Conservation (phyloP, 2,888 invertebrate genomes). For the Drepanosiphum platanoidis region DNA sequence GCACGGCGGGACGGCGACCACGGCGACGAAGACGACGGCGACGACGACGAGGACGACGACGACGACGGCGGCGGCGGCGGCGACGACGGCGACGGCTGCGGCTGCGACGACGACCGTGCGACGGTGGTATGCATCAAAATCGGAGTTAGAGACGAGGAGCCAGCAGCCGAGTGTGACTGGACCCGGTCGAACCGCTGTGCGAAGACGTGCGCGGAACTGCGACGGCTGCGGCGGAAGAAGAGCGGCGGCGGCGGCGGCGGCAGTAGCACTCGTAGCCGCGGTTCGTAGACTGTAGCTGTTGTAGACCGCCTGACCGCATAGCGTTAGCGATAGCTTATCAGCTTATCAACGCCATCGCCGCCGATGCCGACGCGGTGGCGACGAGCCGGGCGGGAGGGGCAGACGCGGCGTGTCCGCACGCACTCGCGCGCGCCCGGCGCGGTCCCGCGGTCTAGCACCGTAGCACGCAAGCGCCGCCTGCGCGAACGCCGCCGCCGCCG, state of each 20-base stretch:
- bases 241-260: neutral
- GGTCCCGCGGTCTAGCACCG: neutral
- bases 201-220: neutral
- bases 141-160: neutral
- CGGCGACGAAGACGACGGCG: neutral
- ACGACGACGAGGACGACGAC: too few relatives aligned
- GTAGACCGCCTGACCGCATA: conserved; percentile 1
- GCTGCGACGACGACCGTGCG: neutral
- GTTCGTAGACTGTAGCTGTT: neutral
- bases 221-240: too few relatives aligned
- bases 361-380: neutral
- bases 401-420: neutral
- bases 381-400: neutral
- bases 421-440: neutral
- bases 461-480: neutral
- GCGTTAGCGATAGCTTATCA: conserved; percentile 54
- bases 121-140: neutral
- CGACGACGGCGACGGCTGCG: too few relatives aligned
- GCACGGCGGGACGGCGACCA: neutral
- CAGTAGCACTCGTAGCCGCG: too few relatives aligned
- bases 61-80: neutral
- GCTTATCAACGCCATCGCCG: conserved; percentile 35
- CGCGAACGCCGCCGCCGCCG: neutral
- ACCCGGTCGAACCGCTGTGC: neutral
- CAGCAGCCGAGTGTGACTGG: neutral